Conservation (phyloP, 2,113 vertebrate species). For the Ivindomyrus marchei region DNA sequence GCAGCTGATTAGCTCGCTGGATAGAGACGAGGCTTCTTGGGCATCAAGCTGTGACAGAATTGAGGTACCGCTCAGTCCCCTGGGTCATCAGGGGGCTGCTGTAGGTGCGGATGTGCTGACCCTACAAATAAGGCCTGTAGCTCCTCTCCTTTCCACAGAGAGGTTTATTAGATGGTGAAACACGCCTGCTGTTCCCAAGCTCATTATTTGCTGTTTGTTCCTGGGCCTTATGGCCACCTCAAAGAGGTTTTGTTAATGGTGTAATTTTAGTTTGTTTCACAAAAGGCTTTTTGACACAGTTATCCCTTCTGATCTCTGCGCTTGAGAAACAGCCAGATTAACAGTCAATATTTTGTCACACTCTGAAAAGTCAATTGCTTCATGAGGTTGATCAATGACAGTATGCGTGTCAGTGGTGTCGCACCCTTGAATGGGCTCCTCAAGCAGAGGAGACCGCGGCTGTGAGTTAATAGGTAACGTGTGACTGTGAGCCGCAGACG, state of each 20-base stretch:
- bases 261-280: neutral
- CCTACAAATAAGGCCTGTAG: neutral
- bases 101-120: neutral
- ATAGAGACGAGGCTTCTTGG: neutral
- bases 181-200: neutral
- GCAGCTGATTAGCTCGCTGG: neutral
- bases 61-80: neutral
- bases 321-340: neutral
- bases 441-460: neutral
- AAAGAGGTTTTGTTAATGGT: neutral
- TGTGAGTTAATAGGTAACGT: neutral
- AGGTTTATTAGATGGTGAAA: neutral
- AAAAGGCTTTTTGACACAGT: neutral
- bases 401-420: neutral
- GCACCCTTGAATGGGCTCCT: neutral
- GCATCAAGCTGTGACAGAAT: neutral
- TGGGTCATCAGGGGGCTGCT: neutral
- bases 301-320: neutral
- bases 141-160: neutral
- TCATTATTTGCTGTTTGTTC: neutral
- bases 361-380: neutral
- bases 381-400: neutral
- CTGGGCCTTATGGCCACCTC: neutral
- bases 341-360: neutral
- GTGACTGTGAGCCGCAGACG: neutral